Evolutionary conservation across 2,888 invertebrate genomes (phyloP).

Genomic region (Phyto melanocephala): DNA sequence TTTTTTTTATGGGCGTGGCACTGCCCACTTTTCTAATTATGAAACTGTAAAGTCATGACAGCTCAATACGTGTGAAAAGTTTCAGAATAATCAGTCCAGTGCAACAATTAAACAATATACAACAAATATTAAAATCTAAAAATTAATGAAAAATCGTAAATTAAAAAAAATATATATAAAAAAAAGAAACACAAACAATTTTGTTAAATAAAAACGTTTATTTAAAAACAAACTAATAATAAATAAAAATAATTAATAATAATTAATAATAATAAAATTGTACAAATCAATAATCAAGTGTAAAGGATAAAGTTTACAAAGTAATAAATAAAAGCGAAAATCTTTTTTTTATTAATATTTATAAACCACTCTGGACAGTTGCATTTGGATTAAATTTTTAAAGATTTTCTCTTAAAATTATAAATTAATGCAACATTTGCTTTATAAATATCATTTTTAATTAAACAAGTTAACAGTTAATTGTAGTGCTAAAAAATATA

Average conservation of each 20-base stretch:
- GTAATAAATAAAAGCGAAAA: constrained; percentile 8
- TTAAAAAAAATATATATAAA: neutral
- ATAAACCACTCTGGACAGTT: no score
- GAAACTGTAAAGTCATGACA: no score
- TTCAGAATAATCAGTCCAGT: no score
- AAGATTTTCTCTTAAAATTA: neutral
- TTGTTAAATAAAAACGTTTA: constrained; percentile 57
- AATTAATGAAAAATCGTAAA: neutral
- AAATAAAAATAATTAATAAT: neutral
- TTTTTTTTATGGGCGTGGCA: no score
- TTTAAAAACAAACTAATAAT: constrained; percentile 56
- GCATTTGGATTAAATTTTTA: no score
- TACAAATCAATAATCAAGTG: constrained; percentile 57
- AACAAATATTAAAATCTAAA: neutral
- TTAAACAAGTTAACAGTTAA: constrained; percentile 30
- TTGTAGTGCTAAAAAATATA: neutral
- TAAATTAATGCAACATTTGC: constrained; percentile 13
- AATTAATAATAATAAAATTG: constrained; percentile 57
- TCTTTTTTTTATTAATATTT: neutral
- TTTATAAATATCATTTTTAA: constrained; percentile 26
- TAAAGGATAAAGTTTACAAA: constrained; percentile 11
- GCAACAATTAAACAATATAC: no score
- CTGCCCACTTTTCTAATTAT: no score
- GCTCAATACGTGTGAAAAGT: no score
- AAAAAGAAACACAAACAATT: constrained; percentile 14